Percentiles rank a stretch among this genome's conserved stretches.
Evolutionary conservation across 2,797 vertebrate genomes (phyloP).

Genomic region (Pangasius sanitwongsei): DNA sequence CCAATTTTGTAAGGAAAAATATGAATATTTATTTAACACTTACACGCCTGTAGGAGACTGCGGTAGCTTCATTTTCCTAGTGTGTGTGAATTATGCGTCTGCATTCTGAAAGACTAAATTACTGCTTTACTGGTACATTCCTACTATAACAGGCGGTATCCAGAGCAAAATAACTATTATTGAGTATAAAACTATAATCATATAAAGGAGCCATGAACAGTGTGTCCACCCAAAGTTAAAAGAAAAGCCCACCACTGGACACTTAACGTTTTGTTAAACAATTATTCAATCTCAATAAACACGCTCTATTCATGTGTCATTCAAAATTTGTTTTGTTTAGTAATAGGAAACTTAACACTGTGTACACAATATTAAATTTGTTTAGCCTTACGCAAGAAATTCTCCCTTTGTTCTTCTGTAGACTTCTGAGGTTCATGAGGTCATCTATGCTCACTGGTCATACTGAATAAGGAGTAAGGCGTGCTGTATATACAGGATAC

Average conservation of each 20-base stretch:
- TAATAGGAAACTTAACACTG: background rate
- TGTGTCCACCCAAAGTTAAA: too few species aligned
- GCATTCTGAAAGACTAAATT: background rate
- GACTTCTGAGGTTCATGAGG: background rate
- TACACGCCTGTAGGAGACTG: too few species aligned
- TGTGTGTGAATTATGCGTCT: background rate
- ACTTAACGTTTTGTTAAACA: background rate
- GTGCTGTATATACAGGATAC: background rate
- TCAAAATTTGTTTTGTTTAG: background rate
- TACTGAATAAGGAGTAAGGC: background rate
- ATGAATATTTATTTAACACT: background rate
- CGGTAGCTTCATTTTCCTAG: background rate
- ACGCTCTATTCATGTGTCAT: background rate
- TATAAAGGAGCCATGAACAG: too few species aligned
- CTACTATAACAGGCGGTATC: background rate
- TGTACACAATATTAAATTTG: background rate
- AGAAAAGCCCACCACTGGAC: background rate
- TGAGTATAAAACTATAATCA: background rate
- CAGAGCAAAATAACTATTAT: background rate
- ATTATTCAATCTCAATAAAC: background rate
- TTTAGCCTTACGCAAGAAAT: background rate
- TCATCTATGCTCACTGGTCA: background rate
- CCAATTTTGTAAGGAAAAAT: background rate
- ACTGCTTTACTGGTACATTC: background rate
- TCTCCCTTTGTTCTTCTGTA: background rate